Evolutionary conservation across 2,888 invertebrate genomes (phyloP), one percentile per base, ranked within the genome.

Genomic region (Drosophila fulvimacula): DNA sequence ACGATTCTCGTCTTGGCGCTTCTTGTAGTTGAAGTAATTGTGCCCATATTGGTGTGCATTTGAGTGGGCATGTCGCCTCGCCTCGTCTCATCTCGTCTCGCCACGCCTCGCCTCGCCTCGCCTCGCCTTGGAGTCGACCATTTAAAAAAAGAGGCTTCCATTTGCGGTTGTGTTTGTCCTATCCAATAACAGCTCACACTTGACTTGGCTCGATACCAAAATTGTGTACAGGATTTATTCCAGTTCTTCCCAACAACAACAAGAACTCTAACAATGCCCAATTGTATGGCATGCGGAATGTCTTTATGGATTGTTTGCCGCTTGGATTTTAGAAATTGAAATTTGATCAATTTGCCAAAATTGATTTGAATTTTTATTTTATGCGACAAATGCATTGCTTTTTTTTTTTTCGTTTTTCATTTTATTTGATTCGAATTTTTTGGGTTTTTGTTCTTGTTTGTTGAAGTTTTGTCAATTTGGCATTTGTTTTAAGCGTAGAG

Each of bases 11-110:
- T 30, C 19, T 30, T 38, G 52, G 62, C 36, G 24, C 46, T 17
- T 10, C 27, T 53, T 61, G 61, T 65, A 73, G 76, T 44, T 59
- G 61, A 76, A 76, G 73, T 76, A 76, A 76, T 76, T 76, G 75
- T 13, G 38, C 56, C 38, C 58, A 61, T 69, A 64, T 65, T 69
- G 61, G 72, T 76, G 75, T 55, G 63, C 55, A 75, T 67, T 76
- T 74, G 61, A 75, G 62, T 32, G 51, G 65, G 51, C 66, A 66
- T 55, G 64, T 48, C 21, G 15, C 11, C 13, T 13, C 39, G n/a
- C 21, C 17, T 32, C 27, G n/a, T 30, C 44, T 51, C 27, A 11
- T 17, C 10, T 17, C n/a, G n/a, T 21, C 17, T 32, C 21, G n/a
- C 36, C 44, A 46, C 21, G 13, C n/a, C 10, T 17, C n/a, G n/a